Evolutionary conservation across 2,113 vertebrate genomes (phyloP), one percentile per base, ranked within the genome.

Genomic region (Pelecanus crispus): DNA sequence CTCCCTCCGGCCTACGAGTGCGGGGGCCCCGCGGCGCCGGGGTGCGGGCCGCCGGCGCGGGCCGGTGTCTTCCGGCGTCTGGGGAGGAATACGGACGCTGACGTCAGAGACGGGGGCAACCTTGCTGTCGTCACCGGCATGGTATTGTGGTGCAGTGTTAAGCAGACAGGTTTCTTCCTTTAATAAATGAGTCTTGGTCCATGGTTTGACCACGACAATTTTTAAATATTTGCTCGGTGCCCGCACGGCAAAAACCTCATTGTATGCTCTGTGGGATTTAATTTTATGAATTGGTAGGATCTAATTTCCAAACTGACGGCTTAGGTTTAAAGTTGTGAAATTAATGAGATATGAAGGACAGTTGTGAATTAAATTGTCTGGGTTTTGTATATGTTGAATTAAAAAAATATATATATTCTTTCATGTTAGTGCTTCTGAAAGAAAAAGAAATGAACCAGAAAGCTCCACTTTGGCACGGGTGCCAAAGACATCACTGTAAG

Each of bases 101-200:
- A 19, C 47, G 28, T 40, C 47, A 10, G 88, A 34, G 40, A 7
- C 32, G 13, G 68, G 17, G 49, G 32, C 55, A 34, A 7, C 49
- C 21, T 10, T 36, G 70, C 36, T 52, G 70, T 9, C 32, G 32
- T 14, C 59, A 21, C 10, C 16, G 36, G 55, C 31, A 2, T 6
- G 34, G 62, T 4, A 0, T 2, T 1, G 55, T 2, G 19, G 21
- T 2, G 34, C 5, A 0, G 22, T 1, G 42, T 28, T 5, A 7
- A 7, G 7, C 55, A 11, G 49, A 1, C 16, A 2, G 31, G 16
- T 21, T 11, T 31, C 24, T 7, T 8, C 26, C 2, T 10, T 13
- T 15, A 9, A 6, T 47, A 14, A 53, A 9, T 7, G 38, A 9
- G 77, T 24, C 28, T 19, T 13, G 58, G n/a, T 7, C 58, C 5